Conservation (phyloP, 2,888 invertebrate species). For the Melangyna quadrimaculata region DNA sequence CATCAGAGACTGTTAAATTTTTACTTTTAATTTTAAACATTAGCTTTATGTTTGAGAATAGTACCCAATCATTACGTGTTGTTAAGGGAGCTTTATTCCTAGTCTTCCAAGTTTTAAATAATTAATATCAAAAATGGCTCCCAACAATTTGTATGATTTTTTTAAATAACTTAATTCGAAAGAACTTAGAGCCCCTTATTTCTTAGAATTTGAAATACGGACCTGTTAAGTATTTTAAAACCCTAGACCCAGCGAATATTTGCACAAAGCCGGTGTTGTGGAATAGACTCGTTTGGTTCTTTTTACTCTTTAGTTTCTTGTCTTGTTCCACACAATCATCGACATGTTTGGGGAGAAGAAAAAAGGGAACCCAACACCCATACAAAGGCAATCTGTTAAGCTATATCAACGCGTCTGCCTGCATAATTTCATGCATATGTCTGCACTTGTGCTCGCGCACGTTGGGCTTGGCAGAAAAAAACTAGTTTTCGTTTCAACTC, state of each 20-base stretch:
- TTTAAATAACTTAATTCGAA: not conserved
- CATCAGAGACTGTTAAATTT: no score
- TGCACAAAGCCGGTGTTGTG: conserved; percentile 38
- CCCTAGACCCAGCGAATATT: conserved; percentile 42
- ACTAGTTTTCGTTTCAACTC: conserved; percentile 60
- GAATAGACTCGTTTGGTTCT: conserved; percentile 52
- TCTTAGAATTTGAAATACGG: not conserved
- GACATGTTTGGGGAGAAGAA: no score
- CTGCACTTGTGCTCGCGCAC: conserved; percentile 58
- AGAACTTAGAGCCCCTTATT: not conserved
- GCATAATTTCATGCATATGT: conserved; percentile 29
- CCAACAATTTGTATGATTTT: not conserved
- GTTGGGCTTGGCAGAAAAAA: conserved; percentile 63
- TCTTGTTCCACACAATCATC: conserved; percentile 6
- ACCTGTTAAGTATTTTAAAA: not conserved
- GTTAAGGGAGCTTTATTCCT: no score
- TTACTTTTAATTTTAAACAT: no score
- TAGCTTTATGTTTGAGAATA: no score
- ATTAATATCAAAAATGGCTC: not conserved
- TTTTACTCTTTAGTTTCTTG: conserved; percentile 36
- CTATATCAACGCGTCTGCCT: conserved; percentile 13
- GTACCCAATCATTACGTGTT: no score
- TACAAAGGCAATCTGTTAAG: conserved; percentile 14
- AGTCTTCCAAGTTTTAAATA: no score
- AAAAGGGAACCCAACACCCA: conserved; percentile 22